Percentiles rank a stretch among this genome's conserved stretches.
Evolutionary conservation across 2,888 invertebrate genomes (phyloP).

Genomic region (Hyalella azteca): DNA sequence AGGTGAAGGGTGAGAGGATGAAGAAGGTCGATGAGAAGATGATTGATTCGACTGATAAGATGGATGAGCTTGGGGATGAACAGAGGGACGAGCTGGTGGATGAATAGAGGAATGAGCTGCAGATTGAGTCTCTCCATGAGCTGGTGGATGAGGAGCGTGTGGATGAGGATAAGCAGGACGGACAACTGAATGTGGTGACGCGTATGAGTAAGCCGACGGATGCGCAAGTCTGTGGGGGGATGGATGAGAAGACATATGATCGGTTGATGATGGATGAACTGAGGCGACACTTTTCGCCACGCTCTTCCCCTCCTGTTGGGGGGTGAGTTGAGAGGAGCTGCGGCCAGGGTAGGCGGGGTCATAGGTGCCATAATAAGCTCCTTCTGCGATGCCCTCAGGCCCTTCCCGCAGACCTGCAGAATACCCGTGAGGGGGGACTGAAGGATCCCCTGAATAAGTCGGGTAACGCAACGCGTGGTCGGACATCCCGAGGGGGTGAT

Average conservation of each 20-base stretch:
- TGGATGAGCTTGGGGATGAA: neutral
- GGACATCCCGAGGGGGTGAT: neutral
- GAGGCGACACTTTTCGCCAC: no score
- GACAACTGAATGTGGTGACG: slow-evolving; percentile 13
- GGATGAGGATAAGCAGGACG: slow-evolving; percentile 34
- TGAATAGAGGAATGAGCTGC: slow-evolving; percentile 9
- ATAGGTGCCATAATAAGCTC: neutral
- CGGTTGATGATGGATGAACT: neutral
- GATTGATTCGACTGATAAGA: slow-evolving; percentile 7
- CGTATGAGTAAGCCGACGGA: slow-evolving; percentile 12
- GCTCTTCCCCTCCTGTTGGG: no score
- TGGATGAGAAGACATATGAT: neutral
- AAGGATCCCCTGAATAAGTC: neutral
- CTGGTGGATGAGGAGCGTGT: slow-evolving; percentile 41
- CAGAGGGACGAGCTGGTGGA: neutral
- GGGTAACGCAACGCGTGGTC: neutral
- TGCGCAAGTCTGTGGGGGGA: no score
- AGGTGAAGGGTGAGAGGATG: neutral
- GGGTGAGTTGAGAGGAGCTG: no score
- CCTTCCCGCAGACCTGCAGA: neutral
- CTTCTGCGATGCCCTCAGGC: no score
- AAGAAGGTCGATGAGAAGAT: neutral
- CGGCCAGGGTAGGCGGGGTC: no score
- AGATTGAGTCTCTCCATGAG: slow-evolving; percentile 32
- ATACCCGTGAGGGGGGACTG: neutral